Conservation (phyloP, 1,140 invertebrate species). For the Goniozus legneri region DNA sequence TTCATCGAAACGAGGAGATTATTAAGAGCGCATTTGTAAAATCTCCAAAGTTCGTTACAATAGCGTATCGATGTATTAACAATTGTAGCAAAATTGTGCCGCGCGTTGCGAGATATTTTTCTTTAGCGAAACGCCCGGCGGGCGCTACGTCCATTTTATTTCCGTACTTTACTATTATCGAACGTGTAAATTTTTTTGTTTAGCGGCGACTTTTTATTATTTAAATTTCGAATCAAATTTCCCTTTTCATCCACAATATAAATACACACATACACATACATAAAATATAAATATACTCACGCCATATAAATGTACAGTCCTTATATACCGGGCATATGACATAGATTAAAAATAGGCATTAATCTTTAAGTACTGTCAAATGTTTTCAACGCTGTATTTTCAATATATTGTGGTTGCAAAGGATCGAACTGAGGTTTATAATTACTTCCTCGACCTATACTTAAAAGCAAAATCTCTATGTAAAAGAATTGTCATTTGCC, state of each 20-base stretch:
- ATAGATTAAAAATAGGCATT: constrained; percentile 16
- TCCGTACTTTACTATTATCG: too few relatives aligned
- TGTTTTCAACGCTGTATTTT: constrained; percentile 17
- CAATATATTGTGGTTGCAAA: constrained; percentile 33
- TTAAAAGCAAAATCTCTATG: too few relatives aligned
- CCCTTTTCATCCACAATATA: constrained; percentile 33
- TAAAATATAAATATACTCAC: too few relatives aligned
- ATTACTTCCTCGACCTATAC: constrained; percentile 19
- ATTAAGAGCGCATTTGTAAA: constrained; percentile 15
- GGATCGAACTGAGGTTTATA: constrained; percentile 20
- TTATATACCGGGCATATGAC: not conserved
- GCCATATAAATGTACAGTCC: constrained; percentile 12
- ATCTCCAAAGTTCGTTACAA: constrained; percentile 14
- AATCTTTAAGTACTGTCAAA: constrained; percentile 15
- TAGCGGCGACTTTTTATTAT: constrained; percentile 21
- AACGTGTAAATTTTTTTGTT: constrained; percentile 24
- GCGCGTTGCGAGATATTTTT: too few relatives aligned
- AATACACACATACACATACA: constrained; percentile 8
- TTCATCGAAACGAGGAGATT: constrained; percentile 9
- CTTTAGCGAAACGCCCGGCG: not conserved
- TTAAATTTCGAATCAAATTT: constrained; percentile 21
- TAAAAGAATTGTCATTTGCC: too few relatives aligned
- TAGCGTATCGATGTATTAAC: constrained; percentile 14
- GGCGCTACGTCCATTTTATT: not conserved
- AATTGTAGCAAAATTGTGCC: not conserved